Evolutionary conservation across 1,140 invertebrate genomes (phyloP), one percentile per base, ranked within the genome.

Genomic region (Temnothorax nylanderi): DNA sequence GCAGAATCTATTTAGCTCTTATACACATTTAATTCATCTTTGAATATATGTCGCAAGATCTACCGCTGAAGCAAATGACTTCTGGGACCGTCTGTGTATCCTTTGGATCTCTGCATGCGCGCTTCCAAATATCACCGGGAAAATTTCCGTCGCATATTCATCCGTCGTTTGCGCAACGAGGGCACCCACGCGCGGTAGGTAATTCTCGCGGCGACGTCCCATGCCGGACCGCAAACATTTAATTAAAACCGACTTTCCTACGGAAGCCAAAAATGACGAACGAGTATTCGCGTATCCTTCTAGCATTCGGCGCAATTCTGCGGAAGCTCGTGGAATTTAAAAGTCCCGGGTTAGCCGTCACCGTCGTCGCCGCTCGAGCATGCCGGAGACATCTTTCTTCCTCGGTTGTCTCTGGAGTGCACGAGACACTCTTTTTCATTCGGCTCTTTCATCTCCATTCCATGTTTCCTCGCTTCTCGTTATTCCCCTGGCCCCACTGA

Each of bases 381-480:
- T 60, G 69, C 51, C 69, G 69, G 69, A 75, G 80, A 84, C 69
- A 84, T 76, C 49, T 78, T 85, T 76, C 84, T 85, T 85, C 34
- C 82, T n/a, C 26, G 74, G 32, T 78, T 78, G 84, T 78, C 75
- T 67, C 51, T 26, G 32, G 62, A 86, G 51, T 67, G 80, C 80
- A 80, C 64, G 44, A 86, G 64, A 78, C 62, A 77, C 34, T 78
- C 58, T 77, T 80, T 80, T 67, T 86, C 75, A 81, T 69, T 86
- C 84, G 49, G 26, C 84, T 81, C 75, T 85, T 65, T 74, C 69
- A 75, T 75, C 69, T 75, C 69, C 56, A 84, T 84, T 84, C 80
- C 69, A n/a, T 74, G 67, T 82, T 74, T 82, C 67, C 69, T 82
- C 80, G n/a, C 80, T 82, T 47, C 69, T 74, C 80, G 69, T 77